phyloP scores from a whole-genome alignment of 2,113 vertebrate genomes.

The Neomonachus schauinslandi region DNA sequence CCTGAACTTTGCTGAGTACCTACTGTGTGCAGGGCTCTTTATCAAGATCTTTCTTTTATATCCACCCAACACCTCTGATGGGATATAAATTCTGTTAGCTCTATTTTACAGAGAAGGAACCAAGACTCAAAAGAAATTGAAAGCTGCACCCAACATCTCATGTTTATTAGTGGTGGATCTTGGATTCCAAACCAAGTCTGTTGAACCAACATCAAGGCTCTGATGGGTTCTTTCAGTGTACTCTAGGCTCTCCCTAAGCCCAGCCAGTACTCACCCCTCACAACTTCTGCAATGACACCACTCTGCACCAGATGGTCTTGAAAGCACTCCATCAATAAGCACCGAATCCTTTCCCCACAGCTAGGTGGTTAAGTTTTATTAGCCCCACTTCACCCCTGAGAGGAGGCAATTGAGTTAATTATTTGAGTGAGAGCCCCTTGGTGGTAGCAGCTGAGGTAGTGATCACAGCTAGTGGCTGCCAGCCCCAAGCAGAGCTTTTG shows the following conservation, averaged over 20 bases:
- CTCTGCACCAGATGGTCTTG: not conserved
- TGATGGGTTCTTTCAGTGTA: not conserved
- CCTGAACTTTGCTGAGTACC: not conserved
- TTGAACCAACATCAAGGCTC: not conserved
- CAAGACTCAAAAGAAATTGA: not conserved
- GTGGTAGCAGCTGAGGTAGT: conserved; percentile 59
- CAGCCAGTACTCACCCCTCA: not conserved
- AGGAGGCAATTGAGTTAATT: conserved; percentile 71
- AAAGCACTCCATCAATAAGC: not conserved
- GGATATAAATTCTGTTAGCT: not conserved
- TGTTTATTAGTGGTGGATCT: not conserved
- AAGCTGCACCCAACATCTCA: not conserved
- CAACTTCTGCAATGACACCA: not conserved
- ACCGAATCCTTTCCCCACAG: conserved; percentile 17
- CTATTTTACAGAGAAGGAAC: not conserved
- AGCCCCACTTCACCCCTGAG: conserved; percentile 30
- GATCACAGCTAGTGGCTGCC: not conserved
- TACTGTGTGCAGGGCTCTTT: not conserved
- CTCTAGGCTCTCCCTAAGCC: not conserved
- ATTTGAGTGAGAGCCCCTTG: conserved; percentile 22
- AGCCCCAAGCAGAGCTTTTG: conserved; percentile 33
- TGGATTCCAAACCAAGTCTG: not conserved
- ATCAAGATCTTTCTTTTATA: conserved; percentile 3
- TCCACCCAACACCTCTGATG: not conserved
- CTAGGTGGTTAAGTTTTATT: conserved; percentile 62